Percentiles rank a stretch among this genome's conserved stretches.
Evolutionary conservation across 92 coral and sea anemone genomes (phyloP).

Genomic region (Bergia puertoricense): DNA sequence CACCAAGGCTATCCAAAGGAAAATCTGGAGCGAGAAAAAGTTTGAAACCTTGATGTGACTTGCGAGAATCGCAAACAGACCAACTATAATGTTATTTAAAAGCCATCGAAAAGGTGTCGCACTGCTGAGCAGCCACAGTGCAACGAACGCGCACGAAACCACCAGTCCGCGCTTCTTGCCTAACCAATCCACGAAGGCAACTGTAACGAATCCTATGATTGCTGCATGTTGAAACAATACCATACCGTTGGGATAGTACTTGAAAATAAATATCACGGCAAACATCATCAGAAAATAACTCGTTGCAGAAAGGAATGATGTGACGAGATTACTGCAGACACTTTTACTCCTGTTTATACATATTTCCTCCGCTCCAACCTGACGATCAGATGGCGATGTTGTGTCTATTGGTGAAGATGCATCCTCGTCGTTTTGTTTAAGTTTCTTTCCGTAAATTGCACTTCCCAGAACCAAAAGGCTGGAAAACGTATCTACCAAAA

Average conservation of each 20-base stretch:
- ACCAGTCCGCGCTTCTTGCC: slow-evolving; percentile 45
- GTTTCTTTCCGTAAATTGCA: slow-evolving; percentile 49
- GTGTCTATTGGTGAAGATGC: neutral
- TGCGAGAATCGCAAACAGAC: slow-evolving; percentile 53
- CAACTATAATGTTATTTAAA: slow-evolving; percentile 54
- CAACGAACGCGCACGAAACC: slow-evolving; percentile 38
- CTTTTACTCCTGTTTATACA: neutral
- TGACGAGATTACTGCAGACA: neutral
- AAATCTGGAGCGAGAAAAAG: slow-evolving; percentile 61
- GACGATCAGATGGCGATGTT: neutral
- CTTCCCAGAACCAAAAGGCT: slow-evolving; percentile 50
- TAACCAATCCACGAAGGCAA: slow-evolving; percentile 61
- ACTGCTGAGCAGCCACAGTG: slow-evolving; percentile 58
- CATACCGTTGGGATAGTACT: slow-evolving; percentile 53
- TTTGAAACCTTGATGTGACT: slow-evolving; percentile 62
- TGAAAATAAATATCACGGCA: slow-evolving; percentile 46
- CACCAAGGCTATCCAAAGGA: slow-evolving; percentile 64
- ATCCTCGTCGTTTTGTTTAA: neutral
- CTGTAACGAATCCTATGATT: slow-evolving; percentile 45
- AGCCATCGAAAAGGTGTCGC: slow-evolving; percentile 64
- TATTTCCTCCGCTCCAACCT: neutral
- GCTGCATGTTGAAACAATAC: slow-evolving; percentile 60
- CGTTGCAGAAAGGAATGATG: slow-evolving; percentile 6
- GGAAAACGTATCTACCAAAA: slow-evolving; percentile 46
- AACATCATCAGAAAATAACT: slow-evolving; percentile 60